phyloP scores from a whole-genome alignment of 1,140 invertebrate species.

The Drosophila quadrilineata region DNA sequence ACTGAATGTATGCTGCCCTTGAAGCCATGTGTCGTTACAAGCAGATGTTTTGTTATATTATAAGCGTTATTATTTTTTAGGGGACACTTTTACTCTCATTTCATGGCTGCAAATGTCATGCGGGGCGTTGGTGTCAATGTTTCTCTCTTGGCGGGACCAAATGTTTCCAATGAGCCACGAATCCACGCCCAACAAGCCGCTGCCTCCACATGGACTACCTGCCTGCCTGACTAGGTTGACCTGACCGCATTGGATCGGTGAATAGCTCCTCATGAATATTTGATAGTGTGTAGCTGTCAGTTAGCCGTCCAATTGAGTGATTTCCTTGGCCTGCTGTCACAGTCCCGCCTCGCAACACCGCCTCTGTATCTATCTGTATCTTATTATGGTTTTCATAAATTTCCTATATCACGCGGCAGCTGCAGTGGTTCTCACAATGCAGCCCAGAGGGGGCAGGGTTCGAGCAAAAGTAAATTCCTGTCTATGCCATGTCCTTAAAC shows the following conservation, averaged over 20 bases:
- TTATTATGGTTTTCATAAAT: constrained; percentile 50
- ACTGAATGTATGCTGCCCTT: too few relatives aligned
- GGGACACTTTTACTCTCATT: constrained; percentile 1
- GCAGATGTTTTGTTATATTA: constrained; percentile 63
- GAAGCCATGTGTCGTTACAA: constrained; percentile 21
- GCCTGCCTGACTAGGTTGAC: neutral
- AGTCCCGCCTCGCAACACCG: neutral
- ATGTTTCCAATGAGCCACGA: constrained; percentile 63
- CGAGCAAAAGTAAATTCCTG: neutral
- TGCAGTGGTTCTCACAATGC: constrained; percentile 47
- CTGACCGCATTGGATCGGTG: constrained; percentile 2
- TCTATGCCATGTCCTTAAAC: neutral
- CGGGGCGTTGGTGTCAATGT: constrained; percentile 72
- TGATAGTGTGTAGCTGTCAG: constrained; percentile 76
- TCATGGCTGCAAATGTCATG: constrained; percentile 30
- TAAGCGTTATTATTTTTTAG: constrained; percentile 13
- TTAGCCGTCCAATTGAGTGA: constrained; percentile 75
- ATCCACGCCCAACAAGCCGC: constrained; percentile 22
- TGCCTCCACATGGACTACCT: neutral
- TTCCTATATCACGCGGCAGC: constrained; percentile 49
- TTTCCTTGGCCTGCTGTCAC: constrained; percentile 42
- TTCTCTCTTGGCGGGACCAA: constrained; percentile 42
- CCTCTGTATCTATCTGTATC: too few relatives aligned
- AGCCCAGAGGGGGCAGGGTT: too few relatives aligned
- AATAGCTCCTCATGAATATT: constrained; percentile 60